Conservation (phyloP, 2,113 vertebrate genomes). For the Oenanthe oenanthe region DNA sequence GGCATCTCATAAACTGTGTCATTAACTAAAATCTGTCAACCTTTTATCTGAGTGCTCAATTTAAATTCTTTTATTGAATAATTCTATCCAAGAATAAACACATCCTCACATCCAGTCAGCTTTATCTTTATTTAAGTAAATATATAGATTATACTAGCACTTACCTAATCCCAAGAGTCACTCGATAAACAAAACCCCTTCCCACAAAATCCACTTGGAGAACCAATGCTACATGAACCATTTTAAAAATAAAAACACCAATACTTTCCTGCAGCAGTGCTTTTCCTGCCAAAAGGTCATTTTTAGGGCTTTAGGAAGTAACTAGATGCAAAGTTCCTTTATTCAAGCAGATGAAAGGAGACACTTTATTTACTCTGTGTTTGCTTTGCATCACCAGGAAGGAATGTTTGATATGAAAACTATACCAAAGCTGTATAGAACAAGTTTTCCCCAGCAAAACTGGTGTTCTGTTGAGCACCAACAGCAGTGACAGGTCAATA, state of each 20-base stretch:
- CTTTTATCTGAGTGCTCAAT: background rate
- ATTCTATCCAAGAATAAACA: background rate
- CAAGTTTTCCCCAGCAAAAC: background rate
- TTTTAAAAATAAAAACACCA: background rate
- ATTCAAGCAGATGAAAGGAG: background rate
- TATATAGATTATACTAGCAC: background rate
- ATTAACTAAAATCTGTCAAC: background rate
- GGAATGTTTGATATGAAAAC: slow-evolving; percentile 7
- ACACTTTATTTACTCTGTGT: background rate
- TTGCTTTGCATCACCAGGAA: background rate
- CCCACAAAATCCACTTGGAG: background rate
- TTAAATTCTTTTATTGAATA: background rate
- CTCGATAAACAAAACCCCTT: background rate
- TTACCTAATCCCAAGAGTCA: background rate
- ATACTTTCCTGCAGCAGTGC: background rate
- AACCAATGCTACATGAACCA: background rate
- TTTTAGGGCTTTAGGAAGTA: background rate
- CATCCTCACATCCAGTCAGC: background rate
- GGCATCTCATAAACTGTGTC: background rate
- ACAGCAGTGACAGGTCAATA: background rate
- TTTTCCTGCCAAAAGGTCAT: background rate
- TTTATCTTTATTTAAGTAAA: background rate
- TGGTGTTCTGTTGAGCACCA: background rate
- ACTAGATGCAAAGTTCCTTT: background rate
- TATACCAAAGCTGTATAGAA: background rate